Percentiles rank a stretch among this genome's conserved stretches.
Conservation (phyloP, 2,888 invertebrate species). For the Morpho helenor region DNA sequence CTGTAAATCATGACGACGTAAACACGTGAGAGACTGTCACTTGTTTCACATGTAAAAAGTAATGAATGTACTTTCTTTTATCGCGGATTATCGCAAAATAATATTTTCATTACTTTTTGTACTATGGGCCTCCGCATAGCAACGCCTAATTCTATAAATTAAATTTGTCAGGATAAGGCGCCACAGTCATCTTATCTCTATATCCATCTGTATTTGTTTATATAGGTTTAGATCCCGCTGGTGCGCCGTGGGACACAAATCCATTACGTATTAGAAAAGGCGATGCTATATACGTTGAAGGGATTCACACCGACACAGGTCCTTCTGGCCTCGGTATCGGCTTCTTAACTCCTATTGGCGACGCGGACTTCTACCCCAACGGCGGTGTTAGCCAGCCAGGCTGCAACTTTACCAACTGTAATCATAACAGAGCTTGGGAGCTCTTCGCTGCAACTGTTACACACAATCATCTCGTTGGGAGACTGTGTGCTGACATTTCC, state of each 20-base stretch:
- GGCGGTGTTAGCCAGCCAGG: conserved; percentile 61
- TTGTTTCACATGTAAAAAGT: no score
- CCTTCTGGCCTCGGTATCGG: conserved; percentile 68
- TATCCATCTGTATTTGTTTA: no score
- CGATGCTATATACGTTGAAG: conserved; percentile 59
- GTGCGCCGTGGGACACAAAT: conserved; percentile 48
- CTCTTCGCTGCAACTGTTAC: conserved; percentile 50
- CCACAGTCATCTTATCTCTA: no score
- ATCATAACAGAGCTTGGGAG: conserved; percentile 57
- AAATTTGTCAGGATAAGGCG: no score
- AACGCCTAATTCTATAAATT: no score
- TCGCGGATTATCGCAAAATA: no score
- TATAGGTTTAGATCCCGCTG: conserved; percentile 56
- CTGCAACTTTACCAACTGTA: conserved; percentile 34
- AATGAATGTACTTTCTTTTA: no score
- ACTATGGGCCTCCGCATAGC: no score
- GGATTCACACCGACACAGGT: conserved; percentile 67
- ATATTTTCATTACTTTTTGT: no score
- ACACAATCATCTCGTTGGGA: conserved; percentile 48
- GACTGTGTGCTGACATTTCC: conserved; percentile 35
- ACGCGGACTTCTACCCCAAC: conserved; percentile 81
- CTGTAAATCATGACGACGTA: no score
- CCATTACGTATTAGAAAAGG: conserved; percentile 35
- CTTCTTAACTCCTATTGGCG: conserved; percentile 51
- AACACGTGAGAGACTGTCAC: no score